Evolutionary conservation across 2,113 vertebrate genomes (phyloP), one percentile per base, ranked within the genome.

Genomic region (Cavia porcellus): DNA sequence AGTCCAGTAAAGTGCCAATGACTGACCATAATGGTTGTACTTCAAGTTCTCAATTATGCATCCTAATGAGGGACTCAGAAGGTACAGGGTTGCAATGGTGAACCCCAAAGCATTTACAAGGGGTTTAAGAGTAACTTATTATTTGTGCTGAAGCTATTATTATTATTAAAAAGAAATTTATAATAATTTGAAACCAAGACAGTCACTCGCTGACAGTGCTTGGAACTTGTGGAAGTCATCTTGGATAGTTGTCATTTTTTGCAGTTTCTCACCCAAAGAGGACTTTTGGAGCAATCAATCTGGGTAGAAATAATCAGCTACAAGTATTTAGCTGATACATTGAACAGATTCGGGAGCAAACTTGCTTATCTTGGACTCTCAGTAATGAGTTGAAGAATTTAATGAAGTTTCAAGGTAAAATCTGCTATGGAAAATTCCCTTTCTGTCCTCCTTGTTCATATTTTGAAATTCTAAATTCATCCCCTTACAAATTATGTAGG

Each of bases 331-430:
- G 50, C 68, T 77, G 50, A 88, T 47, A 42, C 15, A 28, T 42
- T n/a, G 64, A 64, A 70, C 91, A 89, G 74, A 70, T 85, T 96
- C 52, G 32, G 38, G 42, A 93, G 35, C 92, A 87, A 97, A 80
- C 2, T 13, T 11, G 88, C 72, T 89, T 87, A 61, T 47, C 30
- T 59, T 42, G 68, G 28, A 50, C 10, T 45, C 90, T 68, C 28
- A 32, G 55, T 77, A 62, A 91, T 6, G 30, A 77, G 45, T 62
- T 83, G 52, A 70, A 90, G 52, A 47, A 79, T 22, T 38, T 93
- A 85, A 47, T 52, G 55, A 90, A 90, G 68, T 45, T 12, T 68
- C 20, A 77, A 96, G 66, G 42, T 83, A 59, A 83, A 79, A 50
- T 35, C 32, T 89, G 15, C 68, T 55, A 35, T 81, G 45, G 47